Conservation (phyloP, 2,888 invertebrate species). For the Latrodectus elegans region DNA sequence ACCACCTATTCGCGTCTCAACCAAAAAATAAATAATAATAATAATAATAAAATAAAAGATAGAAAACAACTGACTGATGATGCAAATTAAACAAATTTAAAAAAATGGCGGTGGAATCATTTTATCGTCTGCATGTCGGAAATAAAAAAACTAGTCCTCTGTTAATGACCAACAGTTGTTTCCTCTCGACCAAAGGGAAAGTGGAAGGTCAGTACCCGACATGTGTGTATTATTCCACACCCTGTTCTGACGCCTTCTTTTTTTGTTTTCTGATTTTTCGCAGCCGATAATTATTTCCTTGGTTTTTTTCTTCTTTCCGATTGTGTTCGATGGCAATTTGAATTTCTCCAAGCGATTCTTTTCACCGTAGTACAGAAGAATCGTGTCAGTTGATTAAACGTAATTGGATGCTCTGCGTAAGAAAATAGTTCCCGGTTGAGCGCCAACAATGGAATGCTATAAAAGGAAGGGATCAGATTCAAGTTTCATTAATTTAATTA, state of each 20-base stretch:
- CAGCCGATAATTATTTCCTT: not conserved
- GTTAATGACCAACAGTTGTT: constrained; percentile 1
- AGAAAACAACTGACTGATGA: too few species aligned
- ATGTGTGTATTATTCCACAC: not conserved
- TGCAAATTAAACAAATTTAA: too few species aligned
- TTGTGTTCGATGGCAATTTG: constrained; percentile 1
- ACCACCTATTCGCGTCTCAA: too few species aligned
- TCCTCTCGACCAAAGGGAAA: constrained; percentile 12
- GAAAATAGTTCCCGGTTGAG: not conserved
- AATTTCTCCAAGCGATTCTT: constrained; percentile 2
- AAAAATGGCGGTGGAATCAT: too few species aligned
- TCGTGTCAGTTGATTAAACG: constrained; percentile 3
- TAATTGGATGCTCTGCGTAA: not conserved
- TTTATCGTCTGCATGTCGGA: too few species aligned
- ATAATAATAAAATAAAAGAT: too few species aligned
- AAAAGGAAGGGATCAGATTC: not conserved
- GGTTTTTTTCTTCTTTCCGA: not conserved
- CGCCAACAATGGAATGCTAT: not conserved
- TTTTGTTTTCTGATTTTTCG: not conserved
- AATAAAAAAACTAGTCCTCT: not conserved
- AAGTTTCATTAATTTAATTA: not conserved
- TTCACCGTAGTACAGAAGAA: not conserved
- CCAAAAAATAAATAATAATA: too few species aligned
- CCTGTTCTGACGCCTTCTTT: not conserved
- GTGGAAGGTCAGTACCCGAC: constrained; percentile 36